Evolutionary conservation across 35 echinoderm and acorn worm species (phyloP), one percentile per base, ranked within the genome.

Genomic region (Eucidaris tribuloides): DNA sequence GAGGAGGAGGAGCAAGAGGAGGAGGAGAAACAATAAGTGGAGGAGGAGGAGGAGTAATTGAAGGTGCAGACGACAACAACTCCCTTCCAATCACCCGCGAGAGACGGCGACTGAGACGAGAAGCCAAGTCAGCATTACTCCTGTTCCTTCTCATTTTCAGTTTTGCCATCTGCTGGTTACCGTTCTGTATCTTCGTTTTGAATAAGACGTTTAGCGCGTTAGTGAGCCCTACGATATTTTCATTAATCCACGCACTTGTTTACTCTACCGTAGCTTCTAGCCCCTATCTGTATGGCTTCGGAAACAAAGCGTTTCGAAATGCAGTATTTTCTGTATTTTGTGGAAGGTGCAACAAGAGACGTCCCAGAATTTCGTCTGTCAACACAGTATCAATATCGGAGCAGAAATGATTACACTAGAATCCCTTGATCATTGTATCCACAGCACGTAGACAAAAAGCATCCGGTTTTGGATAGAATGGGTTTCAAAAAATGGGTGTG

Each of bases 211-310:
- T 38, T 29, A 25, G 3, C 1, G 6, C 14, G 7, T n/a, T n/a
- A n/a, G 39, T 83, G 36, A 63, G 39, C 35, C 55, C 81, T 2
- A 9, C 36, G 19, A 58, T 34, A 22, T 62, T 83, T 58, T 52
- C 56, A 18, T 25, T 83, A 2, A n/a, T 45, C 7, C 81, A 83
- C 40, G 46, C 13, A 2, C 13, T 83, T 23, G 81, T 83, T 25
- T 83, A 83, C 35, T 58, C 46, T 27, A 65, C 20, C 2, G 39
- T 14, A 5, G 59, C 56, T 4, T 38, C 70, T 15, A 83, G 33
- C 20, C 81, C 81, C 2, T 83, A 62, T 42, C 55, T 83, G 27
- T 83, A 83, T 31, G 81, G 81, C 35, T 83, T 83, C 39, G 81
- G 81, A 20, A 83, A 83, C 56, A 83, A 65, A 65, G n/a, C 31